These are phyloP conservation scores for Cheilinus undulatus DNA, from an alignment of 2,113 vertebrate species.

Conservation along the genomic window DNA sequence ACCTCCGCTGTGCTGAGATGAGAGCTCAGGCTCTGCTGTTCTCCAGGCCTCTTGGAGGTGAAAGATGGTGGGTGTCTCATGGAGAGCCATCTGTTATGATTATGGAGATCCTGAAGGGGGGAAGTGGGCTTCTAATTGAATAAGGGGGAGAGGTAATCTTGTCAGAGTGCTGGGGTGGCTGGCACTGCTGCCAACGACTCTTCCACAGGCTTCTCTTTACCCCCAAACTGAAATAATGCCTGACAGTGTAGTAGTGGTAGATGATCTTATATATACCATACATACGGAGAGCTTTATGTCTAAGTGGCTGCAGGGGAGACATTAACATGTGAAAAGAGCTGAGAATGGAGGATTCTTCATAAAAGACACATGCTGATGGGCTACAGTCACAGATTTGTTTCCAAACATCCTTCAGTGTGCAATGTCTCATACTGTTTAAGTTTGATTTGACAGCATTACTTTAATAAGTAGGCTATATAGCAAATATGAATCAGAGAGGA, in stretches of 20 bases:
- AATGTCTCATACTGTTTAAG: no score
- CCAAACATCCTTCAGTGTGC: no score
- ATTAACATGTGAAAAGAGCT: no score
- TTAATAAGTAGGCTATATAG: no score
- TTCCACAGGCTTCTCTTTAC: slow-evolving; percentile 70
- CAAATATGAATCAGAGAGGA: no score
- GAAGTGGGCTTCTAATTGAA: slow-evolving; percentile 75
- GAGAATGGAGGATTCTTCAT: no score
- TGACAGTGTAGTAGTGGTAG: slow-evolving; percentile 35
- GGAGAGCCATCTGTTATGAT: slow-evolving; percentile 75
- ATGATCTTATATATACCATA: slow-evolving; percentile 3
- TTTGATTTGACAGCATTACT: no score
- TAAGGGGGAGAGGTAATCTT: slow-evolving; percentile 73
- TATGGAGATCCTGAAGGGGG: slow-evolving; percentile 71
- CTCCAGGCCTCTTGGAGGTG: slow-evolving; percentile 60
- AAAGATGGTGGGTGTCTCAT: slow-evolving; percentile 66
- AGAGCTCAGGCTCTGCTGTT: slow-evolving; percentile 40
- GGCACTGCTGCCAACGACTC: slow-evolving; percentile 63
- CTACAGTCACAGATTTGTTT: no score
- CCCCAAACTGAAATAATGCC: slow-evolving; percentile 44
- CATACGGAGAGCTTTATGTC: neutral
- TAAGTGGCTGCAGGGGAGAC: neutral
- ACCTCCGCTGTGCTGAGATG: slow-evolving; percentile 31
- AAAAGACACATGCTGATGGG: no score
- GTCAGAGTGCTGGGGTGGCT: slow-evolving; percentile 64